Evolutionary conservation across 2,113 vertebrate genomes (phyloP).

Genomic region (Pelecanus crispus): DNA sequence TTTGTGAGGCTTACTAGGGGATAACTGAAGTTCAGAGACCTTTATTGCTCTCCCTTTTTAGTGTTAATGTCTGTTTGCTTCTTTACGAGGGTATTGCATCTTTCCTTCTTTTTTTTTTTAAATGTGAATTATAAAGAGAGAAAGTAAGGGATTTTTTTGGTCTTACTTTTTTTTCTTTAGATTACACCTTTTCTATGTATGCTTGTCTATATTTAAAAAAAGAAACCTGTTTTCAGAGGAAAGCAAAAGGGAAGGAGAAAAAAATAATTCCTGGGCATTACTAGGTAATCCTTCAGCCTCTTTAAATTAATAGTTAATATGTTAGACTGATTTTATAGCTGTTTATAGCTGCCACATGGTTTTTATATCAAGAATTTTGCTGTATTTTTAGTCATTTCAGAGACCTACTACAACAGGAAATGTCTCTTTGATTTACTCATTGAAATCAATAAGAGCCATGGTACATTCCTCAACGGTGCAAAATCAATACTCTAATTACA

Average conservation of each 20-base stretch:
- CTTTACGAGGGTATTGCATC: not conserved
- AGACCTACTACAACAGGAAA: not conserved
- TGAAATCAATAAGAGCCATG: not conserved
- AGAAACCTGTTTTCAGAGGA: not conserved
- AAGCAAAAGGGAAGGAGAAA: not conserved
- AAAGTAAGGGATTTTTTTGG: not conserved
- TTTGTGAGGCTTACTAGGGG: not conserved
- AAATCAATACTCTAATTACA: conserved; percentile 18
- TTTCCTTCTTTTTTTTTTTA: not conserved
- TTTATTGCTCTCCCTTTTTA: not conserved
- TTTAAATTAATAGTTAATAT: not conserved
- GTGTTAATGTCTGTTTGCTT: not conserved
- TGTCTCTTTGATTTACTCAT: not conserved
- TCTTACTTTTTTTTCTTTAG: not conserved
- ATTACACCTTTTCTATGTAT: not conserved
- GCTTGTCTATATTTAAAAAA: not conserved
- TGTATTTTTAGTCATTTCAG: not conserved
- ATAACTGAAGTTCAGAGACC: not conserved
- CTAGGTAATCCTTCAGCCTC: not conserved
- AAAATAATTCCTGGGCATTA: not conserved
- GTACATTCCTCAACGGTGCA: not conserved
- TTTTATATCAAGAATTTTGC: not conserved
- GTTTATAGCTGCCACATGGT: not conserved
- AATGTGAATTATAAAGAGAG: not conserved
- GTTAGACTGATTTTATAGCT: not conserved